Conservation (phyloP, 2,113 vertebrate genomes). For the Lasiurus borealis region DNA sequence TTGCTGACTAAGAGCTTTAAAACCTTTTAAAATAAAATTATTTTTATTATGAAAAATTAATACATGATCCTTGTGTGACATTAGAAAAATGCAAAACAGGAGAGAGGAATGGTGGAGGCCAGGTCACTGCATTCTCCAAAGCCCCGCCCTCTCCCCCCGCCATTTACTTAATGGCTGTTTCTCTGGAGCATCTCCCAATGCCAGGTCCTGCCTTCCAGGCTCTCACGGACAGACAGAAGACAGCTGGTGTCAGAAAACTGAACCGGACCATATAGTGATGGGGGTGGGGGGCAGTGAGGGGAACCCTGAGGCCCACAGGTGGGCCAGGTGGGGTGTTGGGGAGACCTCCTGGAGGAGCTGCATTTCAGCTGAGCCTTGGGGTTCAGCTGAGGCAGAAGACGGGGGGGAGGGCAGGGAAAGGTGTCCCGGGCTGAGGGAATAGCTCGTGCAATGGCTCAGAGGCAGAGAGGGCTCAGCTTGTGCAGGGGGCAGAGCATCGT, state of each 20-base stretch:
- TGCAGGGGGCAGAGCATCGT: no score
- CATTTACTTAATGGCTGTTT: background rate
- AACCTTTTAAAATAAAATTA: background rate
- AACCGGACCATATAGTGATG: background rate
- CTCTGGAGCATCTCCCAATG: background rate
- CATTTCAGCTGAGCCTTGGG: background rate
- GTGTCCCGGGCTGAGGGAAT: background rate
- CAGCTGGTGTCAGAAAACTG: background rate
- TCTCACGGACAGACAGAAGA: background rate
- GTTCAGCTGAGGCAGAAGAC: background rate
- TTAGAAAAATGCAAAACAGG: background rate
- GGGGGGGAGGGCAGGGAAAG: background rate
- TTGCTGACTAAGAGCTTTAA: background rate
- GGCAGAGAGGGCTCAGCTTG: background rate
- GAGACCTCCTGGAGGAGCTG: background rate
- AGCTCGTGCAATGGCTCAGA: background rate
- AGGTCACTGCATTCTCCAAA: background rate
- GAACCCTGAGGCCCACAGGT: background rate
- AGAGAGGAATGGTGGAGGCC: background rate
- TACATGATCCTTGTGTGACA: background rate
- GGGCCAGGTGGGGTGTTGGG: background rate
- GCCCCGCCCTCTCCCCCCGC: background rate
- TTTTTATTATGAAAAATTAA: constrained; percentile 35
- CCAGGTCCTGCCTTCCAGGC: background rate
- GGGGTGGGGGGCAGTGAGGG: accelerated